These are phyloP conservation scores for Triops longicaudatus DNA, from an alignment of 1,140 invertebrate genomes.

Conservation along the genomic window DNA sequence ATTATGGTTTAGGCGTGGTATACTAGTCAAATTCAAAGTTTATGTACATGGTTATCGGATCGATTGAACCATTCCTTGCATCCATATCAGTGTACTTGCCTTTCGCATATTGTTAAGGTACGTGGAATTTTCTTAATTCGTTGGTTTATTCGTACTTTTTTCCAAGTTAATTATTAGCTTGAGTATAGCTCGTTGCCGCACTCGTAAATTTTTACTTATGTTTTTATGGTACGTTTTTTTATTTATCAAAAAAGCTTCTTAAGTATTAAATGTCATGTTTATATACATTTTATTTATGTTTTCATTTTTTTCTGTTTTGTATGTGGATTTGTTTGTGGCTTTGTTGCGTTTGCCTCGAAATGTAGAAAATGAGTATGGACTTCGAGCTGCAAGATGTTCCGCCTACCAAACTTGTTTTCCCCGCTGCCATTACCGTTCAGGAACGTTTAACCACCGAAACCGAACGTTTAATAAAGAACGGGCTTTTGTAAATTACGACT, in stretches of 20 bases:
- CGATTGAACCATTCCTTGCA: slow-evolving; percentile 88
- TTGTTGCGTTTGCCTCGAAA: not conserved
- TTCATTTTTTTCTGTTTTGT: not conserved
- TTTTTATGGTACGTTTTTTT: not conserved
- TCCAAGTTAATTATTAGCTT: not conserved
- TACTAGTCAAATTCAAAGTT: slow-evolving; percentile 81
- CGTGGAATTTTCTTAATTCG: slow-evolving; percentile 31
- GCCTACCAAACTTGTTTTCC: slow-evolving; percentile 25
- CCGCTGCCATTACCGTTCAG: not conserved
- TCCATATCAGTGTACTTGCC: slow-evolving; percentile 91
- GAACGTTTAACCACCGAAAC: not conserved
- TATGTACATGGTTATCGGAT: slow-evolving; percentile 91
- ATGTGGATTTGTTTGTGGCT: slow-evolving; percentile 4
- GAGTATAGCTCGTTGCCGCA: no score
- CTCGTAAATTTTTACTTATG: no score
- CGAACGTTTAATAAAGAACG: slow-evolving; percentile 7
- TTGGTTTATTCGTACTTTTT: not conserved
- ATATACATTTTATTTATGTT: not conserved
- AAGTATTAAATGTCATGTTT: not conserved
- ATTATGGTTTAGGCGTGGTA: slow-evolving; percentile 73
- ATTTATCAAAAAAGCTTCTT: not conserved
- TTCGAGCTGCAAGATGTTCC: slow-evolving; percentile 98
- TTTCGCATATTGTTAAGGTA: slow-evolving; percentile 93
- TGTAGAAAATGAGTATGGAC: slow-evolving; percentile 63
- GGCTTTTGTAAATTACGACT: not conserved